Conservation (phyloP, 2,797 vertebrate genomes). For the Bradypus variegatus region DNA sequence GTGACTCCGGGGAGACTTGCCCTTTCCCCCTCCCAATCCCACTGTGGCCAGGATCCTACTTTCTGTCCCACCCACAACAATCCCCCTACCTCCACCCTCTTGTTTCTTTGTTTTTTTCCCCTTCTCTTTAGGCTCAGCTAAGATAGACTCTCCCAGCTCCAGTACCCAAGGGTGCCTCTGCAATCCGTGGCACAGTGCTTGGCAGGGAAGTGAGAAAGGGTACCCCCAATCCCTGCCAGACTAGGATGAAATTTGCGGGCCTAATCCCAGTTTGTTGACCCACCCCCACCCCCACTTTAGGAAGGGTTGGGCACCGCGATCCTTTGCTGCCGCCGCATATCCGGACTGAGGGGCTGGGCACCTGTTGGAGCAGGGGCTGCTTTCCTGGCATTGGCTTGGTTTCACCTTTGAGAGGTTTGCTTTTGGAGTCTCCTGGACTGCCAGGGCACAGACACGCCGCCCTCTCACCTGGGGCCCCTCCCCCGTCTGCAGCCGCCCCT, state of each 20-base stretch:
- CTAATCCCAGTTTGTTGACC: background rate
- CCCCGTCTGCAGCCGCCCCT: background rate
- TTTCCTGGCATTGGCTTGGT: background rate
- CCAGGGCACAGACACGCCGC: background rate
- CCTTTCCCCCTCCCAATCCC: background rate
- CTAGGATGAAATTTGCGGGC: constrained; percentile 9
- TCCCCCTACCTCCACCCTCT: background rate
- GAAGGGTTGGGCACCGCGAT: background rate
- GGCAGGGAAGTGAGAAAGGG: constrained; percentile 41
- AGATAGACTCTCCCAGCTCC: constrained; percentile 36
- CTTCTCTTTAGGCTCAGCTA: background rate
- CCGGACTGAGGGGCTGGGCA: background rate
- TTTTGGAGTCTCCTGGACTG: background rate
- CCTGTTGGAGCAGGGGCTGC: background rate
- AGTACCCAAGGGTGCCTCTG: constrained; percentile 42
- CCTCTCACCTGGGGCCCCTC: background rate
- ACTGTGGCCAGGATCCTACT: background rate
- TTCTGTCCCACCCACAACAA: background rate
- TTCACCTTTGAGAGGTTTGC: background rate
- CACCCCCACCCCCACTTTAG: background rate
- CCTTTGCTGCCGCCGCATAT: background rate
- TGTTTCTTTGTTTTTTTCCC: background rate
- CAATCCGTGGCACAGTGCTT: constrained; percentile 28
- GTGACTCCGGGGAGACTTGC: background rate
- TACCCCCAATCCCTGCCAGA: background rate